Conservation (phyloP, 2,797 vertebrate species). For the Enteromius unitaeniatus region DNA sequence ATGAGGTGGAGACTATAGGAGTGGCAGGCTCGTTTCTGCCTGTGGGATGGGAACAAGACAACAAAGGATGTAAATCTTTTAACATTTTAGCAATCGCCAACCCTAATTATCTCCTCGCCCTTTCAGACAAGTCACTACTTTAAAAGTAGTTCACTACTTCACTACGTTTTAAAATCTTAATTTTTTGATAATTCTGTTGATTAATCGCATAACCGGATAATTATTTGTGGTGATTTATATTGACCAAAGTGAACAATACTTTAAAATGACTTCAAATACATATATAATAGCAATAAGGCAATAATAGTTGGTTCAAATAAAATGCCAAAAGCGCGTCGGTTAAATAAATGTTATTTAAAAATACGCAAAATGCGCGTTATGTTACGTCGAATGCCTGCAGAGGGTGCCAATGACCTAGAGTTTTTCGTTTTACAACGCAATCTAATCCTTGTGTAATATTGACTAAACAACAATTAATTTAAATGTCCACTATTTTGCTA, state of each 20-base stretch:
- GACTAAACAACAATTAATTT: background rate
- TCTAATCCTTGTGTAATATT: too few relatives aligned
- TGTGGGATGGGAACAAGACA: background rate
- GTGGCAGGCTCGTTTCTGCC: background rate
- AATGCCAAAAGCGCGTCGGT: background rate
- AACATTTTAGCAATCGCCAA: background rate
- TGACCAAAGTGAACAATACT: background rate
- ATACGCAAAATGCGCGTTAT: background rate
- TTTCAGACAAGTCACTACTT: background rate
- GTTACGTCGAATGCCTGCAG: too few relatives aligned
- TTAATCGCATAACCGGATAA: background rate
- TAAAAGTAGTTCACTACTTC: too few relatives aligned
- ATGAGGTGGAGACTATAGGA: constrained; percentile 27
- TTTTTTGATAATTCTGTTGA: background rate
- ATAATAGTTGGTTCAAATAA: background rate
- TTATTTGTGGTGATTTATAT: background rate
- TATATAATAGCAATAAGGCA: background rate
- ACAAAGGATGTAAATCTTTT: background rate
- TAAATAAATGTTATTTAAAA: too few relatives aligned
- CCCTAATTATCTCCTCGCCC: background rate
- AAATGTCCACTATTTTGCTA: too few relatives aligned
- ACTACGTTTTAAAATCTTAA: background rate
- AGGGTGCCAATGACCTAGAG: background rate
- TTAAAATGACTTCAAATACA: background rate
- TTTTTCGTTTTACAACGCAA: too few relatives aligned